A percentile compares a stretch with the other conserved stretches of the same genome.
Evolutionary conservation across 2,888 invertebrate genomes (phyloP).

Genomic region (Hedychridium roseum): DNA sequence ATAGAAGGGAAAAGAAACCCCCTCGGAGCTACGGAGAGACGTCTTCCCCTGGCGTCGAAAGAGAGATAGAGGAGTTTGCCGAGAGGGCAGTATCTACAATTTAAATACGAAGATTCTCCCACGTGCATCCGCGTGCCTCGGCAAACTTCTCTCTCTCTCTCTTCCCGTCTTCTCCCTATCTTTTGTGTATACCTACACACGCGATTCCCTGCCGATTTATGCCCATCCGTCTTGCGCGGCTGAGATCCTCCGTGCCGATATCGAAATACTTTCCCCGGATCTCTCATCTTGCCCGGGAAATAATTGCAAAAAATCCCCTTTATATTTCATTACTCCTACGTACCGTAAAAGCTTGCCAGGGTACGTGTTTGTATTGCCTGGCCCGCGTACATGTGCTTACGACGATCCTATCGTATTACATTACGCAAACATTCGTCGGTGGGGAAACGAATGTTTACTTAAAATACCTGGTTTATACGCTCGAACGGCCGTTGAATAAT

Average conservation of each 20-base stretch:
- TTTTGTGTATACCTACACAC: background rate
- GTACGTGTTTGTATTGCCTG: too few relatives aligned
- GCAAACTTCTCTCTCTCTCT: constrained; percentile 9
- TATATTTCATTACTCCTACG: background rate
- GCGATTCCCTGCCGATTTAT: constrained; percentile 25
- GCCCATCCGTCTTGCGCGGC: constrained; percentile 12
- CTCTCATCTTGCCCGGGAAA: too few relatives aligned
- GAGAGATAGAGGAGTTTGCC: constrained; percentile 10
- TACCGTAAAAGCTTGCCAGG: too few relatives aligned
- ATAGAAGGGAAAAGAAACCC: constrained; percentile 10
- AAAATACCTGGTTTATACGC: too few relatives aligned
- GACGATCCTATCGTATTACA: too few relatives aligned
- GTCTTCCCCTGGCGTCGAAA: constrained; percentile 2
- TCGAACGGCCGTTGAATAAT: too few relatives aligned
- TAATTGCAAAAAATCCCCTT: too few relatives aligned
- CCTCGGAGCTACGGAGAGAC: constrained; percentile 16
- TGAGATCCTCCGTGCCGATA: constrained; percentile 7
- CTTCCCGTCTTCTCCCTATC: background rate
- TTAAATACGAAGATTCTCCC: constrained; percentile 31
- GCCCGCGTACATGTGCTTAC: too few relatives aligned
- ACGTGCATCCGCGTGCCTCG: constrained; percentile 15
- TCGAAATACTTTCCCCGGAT: too few relatives aligned
- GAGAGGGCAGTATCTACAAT: constrained; percentile 31
- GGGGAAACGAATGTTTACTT: too few relatives aligned
- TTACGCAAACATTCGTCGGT: too few relatives aligned